Conservation (phyloP, 2,113 vertebrate genomes). For the Symphodus melops region DNA sequence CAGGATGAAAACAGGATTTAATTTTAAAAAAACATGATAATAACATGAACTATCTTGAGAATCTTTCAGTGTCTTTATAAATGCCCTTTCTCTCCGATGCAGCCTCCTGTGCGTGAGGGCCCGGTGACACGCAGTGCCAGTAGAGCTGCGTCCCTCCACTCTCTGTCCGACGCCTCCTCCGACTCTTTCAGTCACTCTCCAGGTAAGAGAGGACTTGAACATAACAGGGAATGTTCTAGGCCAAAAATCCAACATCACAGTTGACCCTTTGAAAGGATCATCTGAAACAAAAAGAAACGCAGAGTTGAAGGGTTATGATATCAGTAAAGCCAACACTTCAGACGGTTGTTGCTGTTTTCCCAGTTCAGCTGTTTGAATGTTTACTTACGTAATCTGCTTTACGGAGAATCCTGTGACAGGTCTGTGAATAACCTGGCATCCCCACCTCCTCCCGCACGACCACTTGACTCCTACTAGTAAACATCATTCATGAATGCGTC, state of each 20-base stretch:
- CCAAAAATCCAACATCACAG: not conserved
- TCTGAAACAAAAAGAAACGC: not conserved
- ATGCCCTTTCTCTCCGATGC: slow-evolving; percentile 39
- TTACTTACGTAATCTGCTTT: slow-evolving; percentile 39
- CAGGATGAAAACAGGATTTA: too few species aligned
- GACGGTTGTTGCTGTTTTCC: not conserved
- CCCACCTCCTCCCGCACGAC: slow-evolving; percentile 12
- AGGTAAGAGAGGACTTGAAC: slow-evolving; percentile 78
- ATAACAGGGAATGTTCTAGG: too few species aligned
- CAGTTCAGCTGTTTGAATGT: slow-evolving; percentile 18
- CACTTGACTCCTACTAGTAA: slow-evolving; percentile 57
- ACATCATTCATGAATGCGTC: slow-evolving; percentile 63
- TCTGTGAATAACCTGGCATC: slow-evolving; percentile 33
- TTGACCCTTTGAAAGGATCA: not conserved
- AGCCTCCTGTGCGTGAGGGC: slow-evolving; percentile 88
- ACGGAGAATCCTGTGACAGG: slow-evolving; percentile 47
- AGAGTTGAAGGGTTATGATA: not conserved
- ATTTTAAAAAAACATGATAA: too few species aligned
- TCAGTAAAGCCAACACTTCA: not conserved
- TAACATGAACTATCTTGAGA: not conserved
- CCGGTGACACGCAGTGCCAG: slow-evolving; percentile 69
- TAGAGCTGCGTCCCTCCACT: slow-evolving; percentile 82
- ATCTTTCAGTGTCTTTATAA: not conserved
- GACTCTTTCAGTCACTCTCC: slow-evolving; percentile 87
- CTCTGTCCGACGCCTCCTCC: slow-evolving; percentile 84